Evolutionary conservation across 2,888 invertebrate species (phyloP).

Genomic region (Acleris cristana): DNA sequence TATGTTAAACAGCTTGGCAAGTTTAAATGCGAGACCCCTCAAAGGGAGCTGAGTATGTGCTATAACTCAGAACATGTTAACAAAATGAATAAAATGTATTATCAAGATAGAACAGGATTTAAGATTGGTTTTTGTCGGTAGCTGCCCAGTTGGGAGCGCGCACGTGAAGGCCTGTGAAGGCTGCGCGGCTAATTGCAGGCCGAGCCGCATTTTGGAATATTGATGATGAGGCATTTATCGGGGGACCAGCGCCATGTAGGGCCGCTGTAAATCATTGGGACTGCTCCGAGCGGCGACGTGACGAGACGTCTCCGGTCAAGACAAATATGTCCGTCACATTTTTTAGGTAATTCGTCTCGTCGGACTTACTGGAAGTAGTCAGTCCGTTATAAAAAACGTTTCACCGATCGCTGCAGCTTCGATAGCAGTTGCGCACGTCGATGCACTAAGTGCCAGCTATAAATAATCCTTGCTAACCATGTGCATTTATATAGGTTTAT

Average conservation of each 20-base stretch:
- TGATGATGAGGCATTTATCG: constrained; percentile 83
- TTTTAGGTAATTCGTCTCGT: constrained; percentile 41
- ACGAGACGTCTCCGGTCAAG: constrained; percentile 73
- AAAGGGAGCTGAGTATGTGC: constrained; percentile 11
- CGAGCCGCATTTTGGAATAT: constrained; percentile 83
- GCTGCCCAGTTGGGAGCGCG: constrained; percentile 56
- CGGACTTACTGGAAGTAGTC: constrained; percentile 36
- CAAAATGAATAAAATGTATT: constrained; percentile 63
- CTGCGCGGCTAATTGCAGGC: constrained; percentile 79
- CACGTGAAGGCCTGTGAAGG: constrained; percentile 80
- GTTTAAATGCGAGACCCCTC: constrained; percentile 7
- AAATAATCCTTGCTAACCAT: constrained; percentile 23
- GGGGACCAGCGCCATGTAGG: constrained; percentile 79
- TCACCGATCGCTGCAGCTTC: constrained; percentile 29
- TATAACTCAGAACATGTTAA: constrained; percentile 36
- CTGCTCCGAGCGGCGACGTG: constrained; percentile 70
- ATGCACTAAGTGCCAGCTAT: constrained; percentile 29
- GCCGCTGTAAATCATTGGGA: constrained; percentile 80
- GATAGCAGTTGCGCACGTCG: constrained; percentile 19
- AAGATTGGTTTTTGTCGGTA: constrained; percentile 68
- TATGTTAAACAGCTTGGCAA: not conserved
- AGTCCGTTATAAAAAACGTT: constrained; percentile 33
- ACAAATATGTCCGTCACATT: constrained; percentile 43
- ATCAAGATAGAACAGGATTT: constrained; percentile 79
- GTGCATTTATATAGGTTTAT: not conserved